Base-by-base conservation (phyloP, 1,140 invertebrate genomes). In the Cotesia typhae region DNA sequence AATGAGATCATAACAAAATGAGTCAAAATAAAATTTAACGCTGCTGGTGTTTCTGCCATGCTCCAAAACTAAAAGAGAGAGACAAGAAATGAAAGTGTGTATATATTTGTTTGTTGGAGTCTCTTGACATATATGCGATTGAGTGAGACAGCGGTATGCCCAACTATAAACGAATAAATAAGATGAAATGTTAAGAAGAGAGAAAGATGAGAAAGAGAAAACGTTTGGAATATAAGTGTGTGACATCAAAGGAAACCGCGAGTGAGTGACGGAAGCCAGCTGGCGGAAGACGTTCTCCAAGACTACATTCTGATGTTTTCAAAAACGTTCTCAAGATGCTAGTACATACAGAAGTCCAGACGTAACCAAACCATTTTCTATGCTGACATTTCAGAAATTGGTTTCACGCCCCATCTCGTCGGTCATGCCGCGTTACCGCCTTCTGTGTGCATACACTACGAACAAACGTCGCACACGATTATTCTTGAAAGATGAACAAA, bases 251-350 rank as follows among this genome's bases (percentile, higher is more conserved):
- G 79, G 65, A 61, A 67, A 65, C 80, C 78, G 80, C 78, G 65
- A 53, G 51, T 82, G 80, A 83, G 75, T 83, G 82, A 83, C 82
- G 76, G 80, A 79, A 81, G 79, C 80, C 82, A 83, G 79, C 81
- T 83, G 82, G 79, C 76, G 75, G 77, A 78, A 76, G 76, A 80
- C 76, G 75, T 79, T 74, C 59, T 28, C 64, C 41, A 47, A 47
- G 41, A 36, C 65, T 53, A 57, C 53, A 57, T 14, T 57, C 53
- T 17, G 53, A 57, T 20, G 7, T 57, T 20, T 14, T 57, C 53
- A 17, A 17, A 20, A 57, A 14, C 17, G 6, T 57, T 20, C n/a
- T 57, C n/a, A 17, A 57, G 17, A 14, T n/a, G 17, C 53, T 57
- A 57, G 53, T 7, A 57, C 17, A 57, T 57, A 57, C 17, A 53